Evolutionary conservation across 2,797 vertebrate genomes (phyloP).

Genomic region (Pseudopleuronectes americanus): DNA sequence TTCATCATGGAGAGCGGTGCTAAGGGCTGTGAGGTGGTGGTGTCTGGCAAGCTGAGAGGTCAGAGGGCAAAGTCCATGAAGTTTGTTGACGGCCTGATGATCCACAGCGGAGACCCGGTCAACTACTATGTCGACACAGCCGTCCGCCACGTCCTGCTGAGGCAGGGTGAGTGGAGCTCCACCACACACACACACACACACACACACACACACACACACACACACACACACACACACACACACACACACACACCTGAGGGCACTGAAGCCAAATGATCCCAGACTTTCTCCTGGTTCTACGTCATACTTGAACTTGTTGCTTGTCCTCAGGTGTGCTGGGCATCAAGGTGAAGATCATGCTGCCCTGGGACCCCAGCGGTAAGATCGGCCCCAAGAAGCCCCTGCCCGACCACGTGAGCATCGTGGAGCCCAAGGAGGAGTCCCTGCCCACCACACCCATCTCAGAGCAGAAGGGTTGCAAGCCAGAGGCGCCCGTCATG

Average conservation of each 20-base stretch:
- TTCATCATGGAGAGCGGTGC: constrained; percentile 99
- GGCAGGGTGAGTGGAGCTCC: constrained; percentile 89
- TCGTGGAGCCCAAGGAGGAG: constrained; percentile 99
- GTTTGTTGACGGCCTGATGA: constrained; percentile 99
- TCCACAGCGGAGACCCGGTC: constrained; percentile 98
- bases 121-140: constrained; percentile 99
- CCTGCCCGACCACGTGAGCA: constrained; percentile 96
- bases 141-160: constrained; percentile 94
- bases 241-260: too few relatives aligned
- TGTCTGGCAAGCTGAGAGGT: constrained; percentile 96
- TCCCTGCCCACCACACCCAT: constrained; percentile 94
- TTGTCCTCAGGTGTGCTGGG: constrained; percentile 89
- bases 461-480: constrained; percentile 98
- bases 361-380: constrained; percentile 98
- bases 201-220: too few relatives aligned
- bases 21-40: constrained; percentile 96
- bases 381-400: constrained; percentile 99
- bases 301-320: too few relatives aligned
- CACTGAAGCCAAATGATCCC: too few relatives aligned
- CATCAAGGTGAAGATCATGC: constrained; percentile 99
- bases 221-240: too few relatives aligned
- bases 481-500: constrained; percentile 94
- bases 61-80: constrained; percentile 99
- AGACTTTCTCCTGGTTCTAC: too few relatives aligned
- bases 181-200: too few relatives aligned